Conservation (phyloP, 2,888 invertebrate species). For the Spialia ferax region DNA sequence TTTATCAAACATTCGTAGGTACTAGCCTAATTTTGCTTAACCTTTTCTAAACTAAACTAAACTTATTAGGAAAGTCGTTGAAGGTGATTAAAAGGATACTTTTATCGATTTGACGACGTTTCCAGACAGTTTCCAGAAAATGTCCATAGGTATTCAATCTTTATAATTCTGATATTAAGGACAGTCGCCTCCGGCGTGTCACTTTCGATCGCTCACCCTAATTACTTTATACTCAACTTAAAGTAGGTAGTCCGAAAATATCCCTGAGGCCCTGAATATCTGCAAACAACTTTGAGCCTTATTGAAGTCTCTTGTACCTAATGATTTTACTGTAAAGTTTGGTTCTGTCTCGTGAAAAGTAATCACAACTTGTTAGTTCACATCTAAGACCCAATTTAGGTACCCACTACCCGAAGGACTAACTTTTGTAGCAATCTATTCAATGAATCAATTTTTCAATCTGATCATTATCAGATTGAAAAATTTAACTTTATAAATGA, state of each 20-base stretch:
- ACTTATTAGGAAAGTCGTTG: neutral
- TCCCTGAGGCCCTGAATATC: neutral
- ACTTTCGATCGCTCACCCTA: constrained; percentile 27
- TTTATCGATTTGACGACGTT: neutral
- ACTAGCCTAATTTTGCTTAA: too few species aligned
- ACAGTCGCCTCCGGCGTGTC: constrained; percentile 10
- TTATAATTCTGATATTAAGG: constrained; percentile 29
- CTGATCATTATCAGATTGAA: neutral
- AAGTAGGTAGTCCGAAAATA: constrained; percentile 30
- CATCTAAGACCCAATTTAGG: neutral
- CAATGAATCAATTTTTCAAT: too few species aligned
- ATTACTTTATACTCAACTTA: constrained; percentile 35
- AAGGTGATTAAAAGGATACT: neutral
- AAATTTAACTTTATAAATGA: neutral
- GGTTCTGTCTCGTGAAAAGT: neutral
- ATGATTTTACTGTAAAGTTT: neutral
- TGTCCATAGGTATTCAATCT: constrained; percentile 12
- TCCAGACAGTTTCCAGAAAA: constrained; percentile 5
- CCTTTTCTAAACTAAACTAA: neutral
- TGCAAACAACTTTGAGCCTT: constrained; percentile 22
- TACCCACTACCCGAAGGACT: too few species aligned
- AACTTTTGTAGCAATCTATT: too few species aligned
- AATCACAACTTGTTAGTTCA: neutral
- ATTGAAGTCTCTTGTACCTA: neutral
- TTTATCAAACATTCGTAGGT: too few species aligned